Base-by-base conservation (phyloP, 1,140 invertebrate genomes). In the Cepaea nemoralis region DNA sequence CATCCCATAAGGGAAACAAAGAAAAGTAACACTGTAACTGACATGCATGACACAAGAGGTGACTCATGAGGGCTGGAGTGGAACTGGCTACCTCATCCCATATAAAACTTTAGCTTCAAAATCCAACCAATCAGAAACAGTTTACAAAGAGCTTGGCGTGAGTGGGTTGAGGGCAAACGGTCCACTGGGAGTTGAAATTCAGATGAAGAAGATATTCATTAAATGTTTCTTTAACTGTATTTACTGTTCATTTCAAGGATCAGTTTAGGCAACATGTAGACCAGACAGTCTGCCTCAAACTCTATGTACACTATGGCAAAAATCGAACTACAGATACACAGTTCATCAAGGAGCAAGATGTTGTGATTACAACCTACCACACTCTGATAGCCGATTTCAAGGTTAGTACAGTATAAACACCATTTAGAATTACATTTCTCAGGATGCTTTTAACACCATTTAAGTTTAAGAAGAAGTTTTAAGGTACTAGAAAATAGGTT, bases 11-110 rank as follows among this genome's bases (percentile, higher is more conserved):
- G n/a, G n/a, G n/a, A n/a, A n/a, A n/a, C n/a, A n/a, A n/a, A n/a
- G n/a, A n/a, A 95, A 92, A 96, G 97, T 91, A 96, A 96, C 0
- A 90, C 92, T 5, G 94, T 45, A 55, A 71, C 39, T 22, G 40
- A 24, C 40, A 71, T 0, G n/a, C 50, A 66, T 73, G 24, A 50
- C 24, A 33, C 1, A 45, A 35, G n/a, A n/a, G n/a, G n/a, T n/a
- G n/a, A n/a, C n/a, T n/a, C n/a, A n/a, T n/a, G n/a, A n/a, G n/a
- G n/a, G n/a, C n/a, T n/a, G n/a, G n/a, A n/a, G n/a, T n/a, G n/a
- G n/a, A n/a, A n/a, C n/a, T n/a, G n/a, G n/a, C n/a, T n/a, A n/a
- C n/a, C n/a, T n/a, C n/a, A n/a, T n/a, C n/a, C n/a, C n/a, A n/a
- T n/a, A n/a, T n/a, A n/a, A n/a, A n/a, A n/a, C n/a, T n/a, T n/a